A percentile compares a stretch with the other conserved stretches of the same genome.
phyloP scores from a whole-genome alignment of 2,113 vertebrate genomes.

The Xiphias gladius region DNA sequence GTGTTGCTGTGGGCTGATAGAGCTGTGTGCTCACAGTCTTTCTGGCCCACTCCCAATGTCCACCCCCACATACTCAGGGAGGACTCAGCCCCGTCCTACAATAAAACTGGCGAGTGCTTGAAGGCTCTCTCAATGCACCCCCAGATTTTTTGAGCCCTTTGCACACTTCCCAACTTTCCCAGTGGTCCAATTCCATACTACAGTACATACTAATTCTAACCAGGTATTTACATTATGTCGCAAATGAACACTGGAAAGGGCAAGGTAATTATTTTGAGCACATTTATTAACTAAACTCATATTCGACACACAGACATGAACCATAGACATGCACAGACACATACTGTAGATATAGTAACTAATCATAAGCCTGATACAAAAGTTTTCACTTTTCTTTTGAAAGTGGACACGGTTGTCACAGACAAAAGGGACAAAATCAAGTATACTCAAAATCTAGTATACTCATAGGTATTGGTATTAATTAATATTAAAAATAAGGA shows the following conservation, averaged over 20 bases:
- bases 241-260: neutral
- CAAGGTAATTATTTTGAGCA: neutral
- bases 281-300: neutral
- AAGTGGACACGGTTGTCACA: neutral
- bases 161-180: neutral
- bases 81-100: neutral
- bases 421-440: neutral
- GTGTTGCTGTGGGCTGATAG: conserved; percentile 9
- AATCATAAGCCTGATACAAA: neutral
- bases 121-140: neutral
- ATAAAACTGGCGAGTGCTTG: neutral
- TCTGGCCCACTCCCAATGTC: neutral
- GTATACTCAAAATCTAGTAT: neutral
- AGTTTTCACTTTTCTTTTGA: neutral
- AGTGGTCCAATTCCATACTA: conserved; percentile 10
- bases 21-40: neutral
- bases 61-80: neutral
- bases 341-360: neutral
- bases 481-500: neutral
- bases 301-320: neutral
- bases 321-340: neutral
- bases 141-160: conserved; percentile 3
- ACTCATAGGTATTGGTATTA: no score
- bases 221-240: no score
- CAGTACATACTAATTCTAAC: neutral